Base-by-base conservation (phyloP, 2,113 vertebrate genomes). In the Corydoras sp. region DNA sequence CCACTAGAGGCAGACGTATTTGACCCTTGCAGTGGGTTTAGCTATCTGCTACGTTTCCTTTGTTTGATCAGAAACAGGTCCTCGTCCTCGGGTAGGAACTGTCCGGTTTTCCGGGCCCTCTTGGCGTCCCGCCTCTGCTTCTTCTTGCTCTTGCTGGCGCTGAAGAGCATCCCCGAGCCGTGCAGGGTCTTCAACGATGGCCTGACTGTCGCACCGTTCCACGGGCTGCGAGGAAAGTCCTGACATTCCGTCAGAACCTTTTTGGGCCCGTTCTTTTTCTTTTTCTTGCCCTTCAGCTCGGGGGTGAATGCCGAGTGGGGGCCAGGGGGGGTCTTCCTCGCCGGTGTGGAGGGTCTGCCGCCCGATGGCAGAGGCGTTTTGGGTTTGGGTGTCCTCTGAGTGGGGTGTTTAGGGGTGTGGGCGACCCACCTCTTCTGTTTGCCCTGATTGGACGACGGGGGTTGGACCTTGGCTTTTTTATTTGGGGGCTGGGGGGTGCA, bases 61-160 rank as follows among this genome's bases (percentile, higher is more conserved):
- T 90, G 89, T 78, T 89, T 90, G 74, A 91, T 89, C 48, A 55
- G 53, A 65, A 91, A 89, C 59, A 91, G 85, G 79, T 91, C 83
- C 70, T 90, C 88, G 11, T 89, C 86, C 24, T 67, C 78, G 62
- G 76, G 83, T 5, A 64, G 50, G 51, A 10, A 10, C 10, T 53
- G 10, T 12, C 10, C 10, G 10, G 69, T n/a, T 1, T 60, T 76
- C 65, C 10, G 10, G 0, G 60, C 48, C 14, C 71, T 69, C 35
- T 73, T 74, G n/a, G 13, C 48, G 9, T 2, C 10, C 55, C 3
- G 51, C 5, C 18, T 65, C 58, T 60, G 79, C 73, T 61, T 80
- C 10, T 63, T 81, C 53, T 54, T 82, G n/a, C 11, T 69, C 58
- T 58, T 69, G 15, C 2, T 54, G 14, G 69, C 58, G 73, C 71